Percentiles rank a stretch among this genome's conserved stretches.
phyloP scores from a whole-genome alignment of 2,113 vertebrate species.

The Malurus alboscapulatus region DNA sequence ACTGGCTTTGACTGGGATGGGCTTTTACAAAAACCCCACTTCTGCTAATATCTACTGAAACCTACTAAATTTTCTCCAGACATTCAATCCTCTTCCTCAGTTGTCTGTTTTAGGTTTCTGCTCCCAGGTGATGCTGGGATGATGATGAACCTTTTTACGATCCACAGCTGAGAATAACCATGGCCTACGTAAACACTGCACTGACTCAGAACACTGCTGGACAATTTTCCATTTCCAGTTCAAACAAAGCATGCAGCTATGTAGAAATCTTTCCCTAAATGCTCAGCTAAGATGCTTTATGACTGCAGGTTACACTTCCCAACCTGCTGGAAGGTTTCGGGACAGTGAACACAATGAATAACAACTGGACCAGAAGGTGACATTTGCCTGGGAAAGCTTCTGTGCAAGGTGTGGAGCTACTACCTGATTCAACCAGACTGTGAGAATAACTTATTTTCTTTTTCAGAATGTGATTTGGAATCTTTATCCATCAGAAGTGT shows the following conservation, averaged over 20 bases:
- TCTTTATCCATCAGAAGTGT: background rate
- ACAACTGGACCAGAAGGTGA: background rate
- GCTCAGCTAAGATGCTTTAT: background rate
- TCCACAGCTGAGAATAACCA: background rate
- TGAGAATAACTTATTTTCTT: background rate
- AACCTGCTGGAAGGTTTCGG: background rate
- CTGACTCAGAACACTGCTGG: background rate
- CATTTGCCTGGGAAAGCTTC: background rate
- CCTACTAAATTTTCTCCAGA: background rate
- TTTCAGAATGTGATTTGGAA: background rate
- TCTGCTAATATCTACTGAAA: background rate
- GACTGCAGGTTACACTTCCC: background rate
- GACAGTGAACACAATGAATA: background rate
- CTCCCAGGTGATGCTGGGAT: background rate
- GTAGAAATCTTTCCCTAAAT: background rate
- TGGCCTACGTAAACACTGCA: background rate
- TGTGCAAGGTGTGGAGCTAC: background rate
- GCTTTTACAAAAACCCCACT: background rate
- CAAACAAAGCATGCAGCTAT: background rate
- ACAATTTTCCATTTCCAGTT: background rate
- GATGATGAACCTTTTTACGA: background rate
- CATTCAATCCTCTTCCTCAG: background rate
- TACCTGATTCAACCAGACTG: background rate
- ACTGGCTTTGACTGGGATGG: background rate
- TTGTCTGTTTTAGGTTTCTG: background rate